A percentile compares a stretch with the other conserved stretches of the same genome.
Conservation (phyloP, 2,797 vertebrate species). For the Ceryle rudis region DNA sequence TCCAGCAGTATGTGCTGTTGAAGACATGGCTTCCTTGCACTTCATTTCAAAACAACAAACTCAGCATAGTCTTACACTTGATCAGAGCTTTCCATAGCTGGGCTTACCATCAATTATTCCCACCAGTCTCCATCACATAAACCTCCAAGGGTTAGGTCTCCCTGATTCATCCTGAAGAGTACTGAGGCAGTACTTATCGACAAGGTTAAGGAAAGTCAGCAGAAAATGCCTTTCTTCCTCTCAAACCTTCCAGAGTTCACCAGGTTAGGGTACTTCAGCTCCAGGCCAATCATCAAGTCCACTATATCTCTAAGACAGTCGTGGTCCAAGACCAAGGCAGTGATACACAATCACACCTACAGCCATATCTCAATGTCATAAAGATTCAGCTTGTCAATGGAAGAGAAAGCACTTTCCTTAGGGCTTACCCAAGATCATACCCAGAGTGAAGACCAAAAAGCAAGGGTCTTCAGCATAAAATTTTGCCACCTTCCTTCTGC, state of each 20-base stretch:
- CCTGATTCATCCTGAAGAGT: not conserved
- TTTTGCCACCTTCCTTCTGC: not conserved
- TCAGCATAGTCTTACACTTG: not conserved
- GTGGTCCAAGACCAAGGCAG: not conserved
- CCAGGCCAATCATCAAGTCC: not conserved
- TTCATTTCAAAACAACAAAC: not conserved
- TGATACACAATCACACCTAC: not conserved
- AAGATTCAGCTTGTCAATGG: not conserved
- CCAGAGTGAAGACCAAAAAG: not conserved
- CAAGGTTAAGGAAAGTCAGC: not conserved
- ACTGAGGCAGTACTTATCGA: not conserved
- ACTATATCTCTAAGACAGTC: not conserved
- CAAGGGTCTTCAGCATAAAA: not conserved
- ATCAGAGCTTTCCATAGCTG: not conserved
- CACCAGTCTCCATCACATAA: not conserved
- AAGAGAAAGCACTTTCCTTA: not conserved
- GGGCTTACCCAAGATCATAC: not conserved
- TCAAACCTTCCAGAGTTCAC: not conserved
- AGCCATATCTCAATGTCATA: not conserved
- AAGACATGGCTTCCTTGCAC: not conserved
- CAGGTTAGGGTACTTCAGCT: not conserved
- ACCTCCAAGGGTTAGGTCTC: not conserved
- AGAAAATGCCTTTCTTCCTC: conserved; percentile 22
- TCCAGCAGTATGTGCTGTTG: not conserved
- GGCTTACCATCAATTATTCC: not conserved